phyloP scores from a whole-genome alignment of 2,888 invertebrate species.

The Oscheius sp. region DNA sequence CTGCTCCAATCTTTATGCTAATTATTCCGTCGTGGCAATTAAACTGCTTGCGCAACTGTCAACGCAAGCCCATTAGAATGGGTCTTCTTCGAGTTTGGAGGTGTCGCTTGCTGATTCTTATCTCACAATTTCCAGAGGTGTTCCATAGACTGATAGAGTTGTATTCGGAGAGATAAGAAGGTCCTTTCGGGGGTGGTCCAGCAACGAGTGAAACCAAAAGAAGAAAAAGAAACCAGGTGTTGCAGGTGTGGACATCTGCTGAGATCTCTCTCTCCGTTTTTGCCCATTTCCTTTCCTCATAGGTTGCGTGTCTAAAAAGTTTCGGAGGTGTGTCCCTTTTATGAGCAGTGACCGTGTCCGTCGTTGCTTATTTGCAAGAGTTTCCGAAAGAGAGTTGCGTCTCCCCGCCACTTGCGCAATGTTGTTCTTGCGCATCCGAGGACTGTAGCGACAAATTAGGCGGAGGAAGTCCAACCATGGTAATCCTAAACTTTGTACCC shows the following conservation, averaged over 20 bases:
- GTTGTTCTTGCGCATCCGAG: constrained; percentile 29
- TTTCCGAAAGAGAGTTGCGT: constrained; percentile 28
- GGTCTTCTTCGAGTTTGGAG: neutral
- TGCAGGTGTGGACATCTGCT: no score
- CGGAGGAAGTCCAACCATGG: neutral
- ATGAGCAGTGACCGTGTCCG: constrained; percentile 19
- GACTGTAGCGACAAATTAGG: constrained; percentile 1
- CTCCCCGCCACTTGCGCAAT: constrained; percentile 11
- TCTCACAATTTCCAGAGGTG: constrained; percentile 1
- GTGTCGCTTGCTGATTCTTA: neutral
- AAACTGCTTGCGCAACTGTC: constrained; percentile 9
- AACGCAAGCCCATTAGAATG: neutral
- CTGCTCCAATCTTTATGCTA: constrained; percentile 25
- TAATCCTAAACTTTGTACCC: neutral
- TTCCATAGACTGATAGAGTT: constrained; percentile 5
- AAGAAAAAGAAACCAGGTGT: no score
- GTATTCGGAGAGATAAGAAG: no score
- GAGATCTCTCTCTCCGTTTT: neutral
- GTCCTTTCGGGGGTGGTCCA: no score
- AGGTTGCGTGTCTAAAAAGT: no score
- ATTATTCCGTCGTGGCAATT: constrained; percentile 15
- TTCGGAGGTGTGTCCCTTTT: constrained; percentile 2
- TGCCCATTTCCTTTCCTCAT: neutral
- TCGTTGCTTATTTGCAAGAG: constrained; percentile 15
- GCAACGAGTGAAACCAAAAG: no score